These are phyloP conservation scores for Nephila pilipes DNA, from an alignment of 1,140 invertebrate genomes.

Conservation along the genomic window DNA sequence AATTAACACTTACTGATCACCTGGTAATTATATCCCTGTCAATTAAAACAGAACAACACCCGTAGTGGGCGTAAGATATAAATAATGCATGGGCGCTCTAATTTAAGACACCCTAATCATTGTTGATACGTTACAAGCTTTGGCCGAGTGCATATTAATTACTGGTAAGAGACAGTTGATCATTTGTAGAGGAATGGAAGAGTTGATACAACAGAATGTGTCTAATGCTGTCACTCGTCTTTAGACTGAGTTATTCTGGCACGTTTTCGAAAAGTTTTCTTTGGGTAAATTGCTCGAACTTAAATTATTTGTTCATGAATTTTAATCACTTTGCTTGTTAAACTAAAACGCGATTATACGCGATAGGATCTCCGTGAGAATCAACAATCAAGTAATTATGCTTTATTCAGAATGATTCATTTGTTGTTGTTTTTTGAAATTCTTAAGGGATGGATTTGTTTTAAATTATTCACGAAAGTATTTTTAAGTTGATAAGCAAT, in stretches of 20 bases:
- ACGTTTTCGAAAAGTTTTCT: not conserved
- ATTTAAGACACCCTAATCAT: conserved; percentile 56
- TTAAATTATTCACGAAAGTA: too few relatives aligned
- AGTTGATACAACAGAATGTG: conserved; percentile 1
- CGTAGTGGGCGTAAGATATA: conserved; percentile 34
- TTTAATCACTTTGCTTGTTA: not conserved
- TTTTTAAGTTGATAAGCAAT: too few relatives aligned
- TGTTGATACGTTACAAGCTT: conserved; percentile 52
- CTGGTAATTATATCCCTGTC: conserved; percentile 69
- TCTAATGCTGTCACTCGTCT: not conserved
- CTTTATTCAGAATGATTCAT: too few relatives aligned
- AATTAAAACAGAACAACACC: conserved; percentile 63
- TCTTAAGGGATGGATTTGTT: too few relatives aligned
- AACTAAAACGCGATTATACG: not conserved
- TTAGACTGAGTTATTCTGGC: not conserved
- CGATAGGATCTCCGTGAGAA: too few relatives aligned
- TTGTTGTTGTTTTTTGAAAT: too few relatives aligned
- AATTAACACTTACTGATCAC: conserved; percentile 69
- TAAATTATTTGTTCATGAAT: not conserved
- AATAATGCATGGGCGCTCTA: conserved; percentile 51
- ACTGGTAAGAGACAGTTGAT: conserved; percentile 48
- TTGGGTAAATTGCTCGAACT: not conserved
- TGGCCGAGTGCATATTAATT: conserved; percentile 51
- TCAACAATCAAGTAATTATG: not conserved
- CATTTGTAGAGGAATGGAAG: conserved; percentile 33